phyloP scores from a whole-genome alignment of 2,888 invertebrate genomes.

The Drosophila rellima region DNA sequence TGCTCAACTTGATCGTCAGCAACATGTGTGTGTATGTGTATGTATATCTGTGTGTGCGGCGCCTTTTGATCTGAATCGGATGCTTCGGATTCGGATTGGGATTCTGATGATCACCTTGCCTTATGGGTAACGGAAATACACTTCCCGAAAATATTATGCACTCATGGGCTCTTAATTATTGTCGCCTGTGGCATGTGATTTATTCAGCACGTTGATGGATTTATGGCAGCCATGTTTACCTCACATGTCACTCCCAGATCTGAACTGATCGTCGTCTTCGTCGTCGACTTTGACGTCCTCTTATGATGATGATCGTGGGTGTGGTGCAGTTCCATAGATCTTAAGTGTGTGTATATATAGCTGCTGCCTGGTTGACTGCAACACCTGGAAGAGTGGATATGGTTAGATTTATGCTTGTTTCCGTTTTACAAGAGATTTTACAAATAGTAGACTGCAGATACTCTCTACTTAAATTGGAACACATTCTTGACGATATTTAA shows the following conservation, averaged over 20 bases:
- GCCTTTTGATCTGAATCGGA: constrained; percentile 62
- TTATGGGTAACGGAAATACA: constrained; percentile 64
- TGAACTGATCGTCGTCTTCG: neutral
- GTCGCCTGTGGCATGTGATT: constrained; percentile 63
- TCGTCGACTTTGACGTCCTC: constrained; percentile 9
- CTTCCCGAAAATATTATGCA: constrained; percentile 44
- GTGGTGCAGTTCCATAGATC: constrained; percentile 67
- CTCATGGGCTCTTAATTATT: constrained; percentile 68
- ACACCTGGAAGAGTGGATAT: constrained; percentile 66
- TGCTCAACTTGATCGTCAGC: constrained; percentile 57
- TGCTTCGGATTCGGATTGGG: constrained; percentile 30
- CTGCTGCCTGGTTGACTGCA: constrained; percentile 55
- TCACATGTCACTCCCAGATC: constrained; percentile 36
- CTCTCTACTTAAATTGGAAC: neutral
- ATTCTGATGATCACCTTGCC: constrained; percentile 72
- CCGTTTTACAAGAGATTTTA: constrained; percentile 30
- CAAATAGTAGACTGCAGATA: neutral
- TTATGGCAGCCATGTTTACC: constrained; percentile 74
- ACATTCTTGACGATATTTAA: too few relatives aligned
- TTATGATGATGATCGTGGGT: constrained; percentile 45
- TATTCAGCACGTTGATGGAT: constrained; percentile 74
- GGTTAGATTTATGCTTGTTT: constrained; percentile 72
- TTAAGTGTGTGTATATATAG: constrained; percentile 28
- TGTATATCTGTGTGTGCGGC: constrained; percentile 60
- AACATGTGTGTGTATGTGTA: constrained; percentile 73